Evolutionary conservation across 2,888 invertebrate genomes (phyloP), one percentile per base, ranked within the genome.

Genomic region (Anagyrus pseudococci): DNA sequence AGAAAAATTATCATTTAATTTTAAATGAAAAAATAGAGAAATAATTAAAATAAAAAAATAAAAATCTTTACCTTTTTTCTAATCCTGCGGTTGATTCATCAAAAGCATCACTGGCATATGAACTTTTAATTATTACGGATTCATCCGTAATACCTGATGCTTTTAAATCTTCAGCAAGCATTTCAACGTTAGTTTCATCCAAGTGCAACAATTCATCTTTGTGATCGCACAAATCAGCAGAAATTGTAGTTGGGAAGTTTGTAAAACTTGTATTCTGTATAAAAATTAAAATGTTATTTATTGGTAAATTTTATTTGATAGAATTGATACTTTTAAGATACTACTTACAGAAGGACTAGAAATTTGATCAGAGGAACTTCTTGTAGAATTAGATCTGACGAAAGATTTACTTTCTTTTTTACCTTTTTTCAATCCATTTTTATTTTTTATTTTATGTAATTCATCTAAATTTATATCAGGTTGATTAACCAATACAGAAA

Each of bases 401-500:
- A 3, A 25, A 20, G 43, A 37, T 29, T 40, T 19, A 2, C 0
- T 52, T 25, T 26, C n/a, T 2, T 4, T 37, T 46, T 43, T n/a
- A n/a, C 33, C 10, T 33, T 43, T 55, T 40, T 52, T 48, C 6
- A 15, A 7, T n/a, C 13, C 20, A 10, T 17, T 6, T 44, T 63
- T 53, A 19, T 37, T 22, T 37, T 44, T 33, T 17, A 66, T 56
- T 60, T 56, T 63, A 10, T 62, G 62, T 22, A 63, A 41, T 41
- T 88, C 85, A 41, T 86, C 85, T 40, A 87, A 79, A 47, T 85
- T 84, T 0, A 86, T 75, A 72, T 84, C 84, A 48, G 84, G 77
- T 78, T 86, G 81, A 68, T 85, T 77, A 0, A 89, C 86, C 59
- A 92, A 83, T 67, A 87, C 83, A 15, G 89, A 87, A 4, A 92